These are phyloP conservation scores for Ecliptopera silaceata DNA, from an alignment of 2,888 invertebrate species.

Conservation along the genomic window DNA sequence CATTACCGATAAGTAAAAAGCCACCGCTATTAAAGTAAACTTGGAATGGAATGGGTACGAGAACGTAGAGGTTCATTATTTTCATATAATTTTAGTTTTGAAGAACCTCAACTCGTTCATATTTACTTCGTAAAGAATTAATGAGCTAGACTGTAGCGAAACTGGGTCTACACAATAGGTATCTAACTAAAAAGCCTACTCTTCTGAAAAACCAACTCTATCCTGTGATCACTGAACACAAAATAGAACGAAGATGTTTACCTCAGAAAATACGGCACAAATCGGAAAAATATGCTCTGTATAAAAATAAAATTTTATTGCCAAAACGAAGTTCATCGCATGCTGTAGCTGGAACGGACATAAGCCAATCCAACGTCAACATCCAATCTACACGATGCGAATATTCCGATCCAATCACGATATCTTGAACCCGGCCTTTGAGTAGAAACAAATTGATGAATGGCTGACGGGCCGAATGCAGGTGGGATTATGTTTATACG, in stretches of 20 bases:
- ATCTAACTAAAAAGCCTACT: background rate
- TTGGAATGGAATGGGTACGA: conserved; percentile 6
- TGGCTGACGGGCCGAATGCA: conserved; percentile 26
- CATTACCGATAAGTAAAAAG: conserved; percentile 23
- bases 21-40: conserved; percentile 19
- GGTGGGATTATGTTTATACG: conserved; percentile 31
- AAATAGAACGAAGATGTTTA: background rate
- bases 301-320: background rate
- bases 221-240: background rate
- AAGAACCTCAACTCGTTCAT: background rate
- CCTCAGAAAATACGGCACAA: background rate
- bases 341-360: conserved; percentile 10
- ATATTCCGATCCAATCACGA: conserved; percentile 23
- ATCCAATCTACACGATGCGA: conserved; percentile 10
- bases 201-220: background rate
- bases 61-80: conserved; percentile 18
- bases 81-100: conserved; percentile 15
- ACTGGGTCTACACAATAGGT: background rate
- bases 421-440: conserved; percentile 26
- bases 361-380: conserved; percentile 11
- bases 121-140: conserved; percentile 18
- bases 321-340: conserved; percentile 1
- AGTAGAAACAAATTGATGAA: conserved; percentile 34
- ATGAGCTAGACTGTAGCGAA: conserved; percentile 7
- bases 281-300: background rate